Percentiles rank a stretch among this genome's conserved stretches.
These are phyloP conservation scores for Tenrec ecaudatus DNA, from an alignment of 2,113 vertebrate genomes.

Conservation along the genomic window DNA sequence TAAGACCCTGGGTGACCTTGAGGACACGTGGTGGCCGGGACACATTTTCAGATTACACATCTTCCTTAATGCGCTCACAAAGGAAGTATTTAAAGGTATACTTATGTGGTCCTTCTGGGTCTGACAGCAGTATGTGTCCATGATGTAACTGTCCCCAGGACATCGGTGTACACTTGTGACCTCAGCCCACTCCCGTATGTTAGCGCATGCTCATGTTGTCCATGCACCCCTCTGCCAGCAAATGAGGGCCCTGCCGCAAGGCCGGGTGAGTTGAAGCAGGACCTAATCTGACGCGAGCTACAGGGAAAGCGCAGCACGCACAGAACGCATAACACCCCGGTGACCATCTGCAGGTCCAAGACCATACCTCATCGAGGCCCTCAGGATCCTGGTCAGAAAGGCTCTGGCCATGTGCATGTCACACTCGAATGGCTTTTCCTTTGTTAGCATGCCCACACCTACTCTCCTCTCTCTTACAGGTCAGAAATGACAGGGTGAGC, in stretches of 20 bases:
- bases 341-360: slow-evolving; percentile 60
- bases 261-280: too few relatives aligned
- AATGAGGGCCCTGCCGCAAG: too few relatives aligned
- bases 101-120: too few relatives aligned
- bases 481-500: slow-evolving; percentile 80
- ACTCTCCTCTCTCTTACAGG: slow-evolving; percentile 90
- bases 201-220: too few relatives aligned
- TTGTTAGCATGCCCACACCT: slow-evolving; percentile 92
- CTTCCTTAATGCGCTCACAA: neutral
- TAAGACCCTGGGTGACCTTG: neutral
- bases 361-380: slow-evolving; percentile 95
- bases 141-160: neutral
- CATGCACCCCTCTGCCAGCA: too few relatives aligned
- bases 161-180: neutral
- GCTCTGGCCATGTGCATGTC: slow-evolving; percentile 93
- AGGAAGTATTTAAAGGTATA: too few relatives aligned
- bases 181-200: too few relatives aligned
- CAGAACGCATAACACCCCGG: neutral
- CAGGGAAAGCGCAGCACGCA: neutral
- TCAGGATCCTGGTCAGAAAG: slow-evolving; percentile 96
- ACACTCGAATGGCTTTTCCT: slow-evolving; percentile 93
- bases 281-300: neutral
- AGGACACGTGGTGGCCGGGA: accelerated
- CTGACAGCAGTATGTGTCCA: neutral
- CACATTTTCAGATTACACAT: too few relatives aligned